phyloP scores from a whole-genome alignment of 2,888 invertebrate species.

The Megaustenia siamemsis region DNA sequence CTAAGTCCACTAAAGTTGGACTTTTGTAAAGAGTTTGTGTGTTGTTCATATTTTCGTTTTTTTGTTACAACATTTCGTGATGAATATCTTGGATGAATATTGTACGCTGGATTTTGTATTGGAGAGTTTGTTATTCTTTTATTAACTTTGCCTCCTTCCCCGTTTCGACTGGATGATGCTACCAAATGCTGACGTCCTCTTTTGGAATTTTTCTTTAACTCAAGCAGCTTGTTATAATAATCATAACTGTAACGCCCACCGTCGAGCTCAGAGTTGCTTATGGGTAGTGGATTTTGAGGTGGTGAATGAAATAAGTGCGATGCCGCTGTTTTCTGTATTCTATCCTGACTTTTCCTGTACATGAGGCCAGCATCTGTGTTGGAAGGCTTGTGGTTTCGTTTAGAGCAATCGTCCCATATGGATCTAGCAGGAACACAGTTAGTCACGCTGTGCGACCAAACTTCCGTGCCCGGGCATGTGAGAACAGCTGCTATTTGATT shows the following conservation, averaged over 20 bases:
- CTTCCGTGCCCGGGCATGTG: conserved; percentile 52
- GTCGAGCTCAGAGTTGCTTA: neutral
- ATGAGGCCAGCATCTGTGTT: neutral
- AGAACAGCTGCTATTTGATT: conserved; percentile 35
- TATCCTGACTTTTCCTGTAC: neutral
- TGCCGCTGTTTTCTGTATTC: neutral
- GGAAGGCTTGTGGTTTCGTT: neutral
- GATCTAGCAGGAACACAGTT: conserved; percentile 59
- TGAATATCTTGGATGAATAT: neutral
- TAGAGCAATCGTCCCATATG: conserved; percentile 58
- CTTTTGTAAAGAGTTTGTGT: neutral
- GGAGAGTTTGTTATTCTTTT: neutral
- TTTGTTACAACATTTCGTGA: neutral
- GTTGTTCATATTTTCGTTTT: neutral
- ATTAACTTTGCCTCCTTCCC: neutral
- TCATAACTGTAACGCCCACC: neutral
- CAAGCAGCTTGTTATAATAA: neutral
- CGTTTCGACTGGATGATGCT: neutral
- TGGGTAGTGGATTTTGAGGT: neutral
- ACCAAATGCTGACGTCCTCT: neutral
- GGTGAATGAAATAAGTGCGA: neutral
- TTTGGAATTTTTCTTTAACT: neutral
- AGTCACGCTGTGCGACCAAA: conserved; percentile 58
- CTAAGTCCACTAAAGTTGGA: neutral
- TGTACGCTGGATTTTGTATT: neutral